phyloP scores from a whole-genome alignment of 1,140 invertebrate species.

The Meloidogyne hapla region DNA sequence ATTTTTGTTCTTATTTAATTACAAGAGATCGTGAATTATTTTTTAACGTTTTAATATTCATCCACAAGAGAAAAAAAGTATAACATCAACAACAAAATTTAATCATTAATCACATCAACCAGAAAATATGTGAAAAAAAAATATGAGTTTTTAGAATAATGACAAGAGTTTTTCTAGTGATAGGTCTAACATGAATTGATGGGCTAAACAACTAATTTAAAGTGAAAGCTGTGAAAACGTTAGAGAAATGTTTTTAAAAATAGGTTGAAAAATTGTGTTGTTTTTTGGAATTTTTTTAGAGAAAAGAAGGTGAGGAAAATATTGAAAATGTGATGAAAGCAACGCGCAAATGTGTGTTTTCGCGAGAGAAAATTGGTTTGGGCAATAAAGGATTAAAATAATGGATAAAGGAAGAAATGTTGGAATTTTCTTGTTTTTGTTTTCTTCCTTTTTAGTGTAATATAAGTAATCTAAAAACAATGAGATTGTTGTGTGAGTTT shows the following conservation, averaged over 20 bases:
- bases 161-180: background rate
- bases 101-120: slow-evolving; percentile 3
- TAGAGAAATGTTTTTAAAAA: background rate
- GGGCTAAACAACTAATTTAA: background rate
- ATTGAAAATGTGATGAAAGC: background rate
- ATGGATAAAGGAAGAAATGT: no score
- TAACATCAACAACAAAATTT: background rate
- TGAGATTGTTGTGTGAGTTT: no score
- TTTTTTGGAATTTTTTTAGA: background rate
- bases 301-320: background rate
- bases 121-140: background rate
- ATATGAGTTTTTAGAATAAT: background rate
- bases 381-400: background rate
- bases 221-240: background rate
- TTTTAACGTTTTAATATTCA: no score
- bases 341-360: slow-evolving; percentile 1
- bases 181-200: background rate
- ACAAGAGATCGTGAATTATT: no score
- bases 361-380: background rate
- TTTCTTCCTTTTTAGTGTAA: no score
- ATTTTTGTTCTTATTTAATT: no score
- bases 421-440: no score
- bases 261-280: background rate
- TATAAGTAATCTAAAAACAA: no score
- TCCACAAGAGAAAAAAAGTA: background rate